A percentile compares a stretch with the other conserved stretches of the same genome.
These are phyloP conservation scores for Cassiopea andromeda DNA, from an alignment of 30 jellyfish, hydroid and myxozoan species.

Conservation along the genomic window DNA sequence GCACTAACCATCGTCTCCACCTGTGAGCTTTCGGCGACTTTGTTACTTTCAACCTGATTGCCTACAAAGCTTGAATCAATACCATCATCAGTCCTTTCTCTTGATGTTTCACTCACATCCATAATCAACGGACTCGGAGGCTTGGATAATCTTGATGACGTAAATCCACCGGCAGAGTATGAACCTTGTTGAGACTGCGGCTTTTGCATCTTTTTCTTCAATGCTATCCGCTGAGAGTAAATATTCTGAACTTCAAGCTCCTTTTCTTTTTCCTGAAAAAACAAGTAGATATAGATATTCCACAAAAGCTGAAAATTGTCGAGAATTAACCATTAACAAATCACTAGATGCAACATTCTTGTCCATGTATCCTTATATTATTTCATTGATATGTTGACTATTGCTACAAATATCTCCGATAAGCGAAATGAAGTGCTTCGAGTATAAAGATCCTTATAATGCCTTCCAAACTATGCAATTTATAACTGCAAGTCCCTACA, in stretches of 20 bases:
- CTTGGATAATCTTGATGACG: constrained; percentile 35
- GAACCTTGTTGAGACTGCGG: constrained; percentile 24
- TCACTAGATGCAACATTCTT: too few relatives aligned
- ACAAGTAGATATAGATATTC: background rate
- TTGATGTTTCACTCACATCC: background rate
- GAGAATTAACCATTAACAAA: too few relatives aligned
- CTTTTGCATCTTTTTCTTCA: constrained; percentile 60
- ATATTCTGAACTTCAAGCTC: constrained; percentile 84
- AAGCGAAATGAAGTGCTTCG: too few relatives aligned
- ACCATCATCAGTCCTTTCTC: background rate
- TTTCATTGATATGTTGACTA: too few relatives aligned
- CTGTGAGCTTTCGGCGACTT: background rate
- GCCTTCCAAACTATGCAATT: too few relatives aligned
- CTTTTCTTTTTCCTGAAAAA: constrained; percentile 85
- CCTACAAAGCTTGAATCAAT: background rate
- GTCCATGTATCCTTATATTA: too few relatives aligned
- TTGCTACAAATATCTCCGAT: too few relatives aligned
- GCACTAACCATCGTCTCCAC: constrained; percentile 71
- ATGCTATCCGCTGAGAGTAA: constrained; percentile 81
- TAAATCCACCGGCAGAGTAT: constrained; percentile 34
- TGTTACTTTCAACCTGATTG: background rate
- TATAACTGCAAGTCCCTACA: too few relatives aligned
- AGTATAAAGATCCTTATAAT: too few relatives aligned
- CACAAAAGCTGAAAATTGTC: too few relatives aligned
- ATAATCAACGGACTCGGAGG: constrained; percentile 13